Conservation (phyloP, 1,140 invertebrate species). For the Magallana gigas region DNA sequence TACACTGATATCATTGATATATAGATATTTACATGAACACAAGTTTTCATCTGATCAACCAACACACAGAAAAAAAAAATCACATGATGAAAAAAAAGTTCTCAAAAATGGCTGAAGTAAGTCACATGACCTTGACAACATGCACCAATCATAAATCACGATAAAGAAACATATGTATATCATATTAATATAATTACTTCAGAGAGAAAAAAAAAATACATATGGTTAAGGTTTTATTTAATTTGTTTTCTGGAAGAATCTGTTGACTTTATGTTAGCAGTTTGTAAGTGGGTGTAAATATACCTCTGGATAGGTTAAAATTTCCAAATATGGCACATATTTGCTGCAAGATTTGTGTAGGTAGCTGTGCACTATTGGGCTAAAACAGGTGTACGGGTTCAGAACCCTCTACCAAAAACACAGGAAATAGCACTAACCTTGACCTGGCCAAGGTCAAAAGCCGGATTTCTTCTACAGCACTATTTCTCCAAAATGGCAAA, state of each 20-base stretch:
- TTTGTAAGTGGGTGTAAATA: neutral
- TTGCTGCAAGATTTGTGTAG: constrained; percentile 33
- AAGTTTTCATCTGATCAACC: neutral
- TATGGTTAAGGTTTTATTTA: neutral
- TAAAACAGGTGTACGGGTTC: constrained; percentile 30
- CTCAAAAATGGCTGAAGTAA: constrained; percentile 29
- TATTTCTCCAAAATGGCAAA: constrained; percentile 34
- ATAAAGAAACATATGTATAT: constrained; percentile 11
- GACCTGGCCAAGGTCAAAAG: neutral
- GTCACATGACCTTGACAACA: constrained; percentile 46
- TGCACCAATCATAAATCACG: constrained; percentile 36
- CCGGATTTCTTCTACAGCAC: constrained; percentile 25
- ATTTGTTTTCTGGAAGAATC: constrained; percentile 18
- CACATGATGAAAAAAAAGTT: constrained; percentile 30
- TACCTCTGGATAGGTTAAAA: constrained; percentile 26
- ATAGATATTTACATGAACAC: constrained; percentile 39
- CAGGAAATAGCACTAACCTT: neutral
- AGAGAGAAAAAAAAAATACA: constrained; percentile 27
- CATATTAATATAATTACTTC: constrained; percentile 35
- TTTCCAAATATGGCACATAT: constrained; percentile 54
- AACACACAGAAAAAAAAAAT: neutral
- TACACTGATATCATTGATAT: constrained; percentile 10
- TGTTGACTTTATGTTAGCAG: constrained; percentile 15
- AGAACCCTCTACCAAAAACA: constrained; percentile 38
- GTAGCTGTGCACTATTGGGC: constrained; percentile 23